Evolutionary conservation across 2,888 invertebrate genomes (phyloP), one percentile per base, ranked within the genome.

Genomic region (Eulithis testata): DNA sequence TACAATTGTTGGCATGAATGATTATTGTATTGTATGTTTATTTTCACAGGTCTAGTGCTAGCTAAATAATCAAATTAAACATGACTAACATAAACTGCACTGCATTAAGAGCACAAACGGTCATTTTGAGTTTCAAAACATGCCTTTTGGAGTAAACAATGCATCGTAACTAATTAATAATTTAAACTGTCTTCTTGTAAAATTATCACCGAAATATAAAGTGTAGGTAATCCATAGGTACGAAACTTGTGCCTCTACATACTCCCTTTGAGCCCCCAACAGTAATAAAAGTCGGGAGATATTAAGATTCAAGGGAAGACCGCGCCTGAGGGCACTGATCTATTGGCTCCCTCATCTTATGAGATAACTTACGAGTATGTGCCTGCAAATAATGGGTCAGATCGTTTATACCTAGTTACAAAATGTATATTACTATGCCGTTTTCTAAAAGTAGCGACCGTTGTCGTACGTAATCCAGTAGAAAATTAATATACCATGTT

Each of bases 261-360:
- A 58, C 51, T 63, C 60, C 58, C 55, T 59, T 61, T 61, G 62
- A 63, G 61, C 58, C 58, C 69, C 70, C 67, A 66, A 70, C 66
- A 68, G 84, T 82, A 87, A 89, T 89, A 89, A 89, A 88, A 87
- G 82, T 76, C 82, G 78, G 75, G 73, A 71, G 78, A 81, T 89
- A 89, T 88, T 89, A 89, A 88, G 85, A 89, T 86, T 86, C 86
- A 78, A 77, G 75, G 74, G 77, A 80, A 71, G 78, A 80, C 88
- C 89, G 85, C 84, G 90, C 89, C 88, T 62, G 73, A 71, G 84
- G 86, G 84, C 66, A 44, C 64, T 72, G 76, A 77, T 79, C 84
- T 84, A 86, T 87, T 82, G 83, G 77, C 75, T 74, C 73, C 73
- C 69, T 72, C 66, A 68, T 70, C 66, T 69, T 68, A 65, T 66